phyloP scores from a whole-genome alignment of 1,140 invertebrate genomes.

The Bilobella aurantiaca region DNA sequence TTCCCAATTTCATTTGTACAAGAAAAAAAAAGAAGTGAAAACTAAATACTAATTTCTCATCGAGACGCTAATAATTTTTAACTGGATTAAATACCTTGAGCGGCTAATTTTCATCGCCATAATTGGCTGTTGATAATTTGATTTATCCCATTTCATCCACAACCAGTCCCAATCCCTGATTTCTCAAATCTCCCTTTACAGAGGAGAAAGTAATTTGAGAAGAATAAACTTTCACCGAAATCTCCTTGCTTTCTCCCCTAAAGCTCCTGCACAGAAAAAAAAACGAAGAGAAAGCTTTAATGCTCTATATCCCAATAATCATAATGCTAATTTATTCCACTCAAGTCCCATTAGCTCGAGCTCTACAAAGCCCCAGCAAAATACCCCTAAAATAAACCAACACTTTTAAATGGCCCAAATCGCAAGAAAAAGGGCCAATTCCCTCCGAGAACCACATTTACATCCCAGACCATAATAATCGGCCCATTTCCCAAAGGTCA shows the following conservation, averaged over 20 bases:
- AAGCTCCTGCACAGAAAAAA: neutral
- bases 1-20: no score
- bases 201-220: no score
- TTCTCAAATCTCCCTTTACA: no score
- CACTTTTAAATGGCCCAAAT: neutral
- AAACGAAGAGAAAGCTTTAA: neutral
- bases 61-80: no score
- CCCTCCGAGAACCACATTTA: neutral
- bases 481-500: neutral
- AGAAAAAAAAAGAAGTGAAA: no score
- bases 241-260: neutral
- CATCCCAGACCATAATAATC: neutral
- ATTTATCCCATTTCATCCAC: no score
- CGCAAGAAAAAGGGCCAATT: neutral
- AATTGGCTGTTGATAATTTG: no score
- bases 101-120: no score
- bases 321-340: constrained; percentile 5
- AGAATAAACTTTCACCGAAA: no score
- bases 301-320: neutral
- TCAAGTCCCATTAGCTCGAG: neutral
- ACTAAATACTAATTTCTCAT: no score
- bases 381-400: neutral
- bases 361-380: neutral
- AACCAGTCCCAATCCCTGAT: no score
- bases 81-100: no score